Evolutionary conservation across 2,888 invertebrate species (phyloP).

Genomic region (Melolontha melolontha): DNA sequence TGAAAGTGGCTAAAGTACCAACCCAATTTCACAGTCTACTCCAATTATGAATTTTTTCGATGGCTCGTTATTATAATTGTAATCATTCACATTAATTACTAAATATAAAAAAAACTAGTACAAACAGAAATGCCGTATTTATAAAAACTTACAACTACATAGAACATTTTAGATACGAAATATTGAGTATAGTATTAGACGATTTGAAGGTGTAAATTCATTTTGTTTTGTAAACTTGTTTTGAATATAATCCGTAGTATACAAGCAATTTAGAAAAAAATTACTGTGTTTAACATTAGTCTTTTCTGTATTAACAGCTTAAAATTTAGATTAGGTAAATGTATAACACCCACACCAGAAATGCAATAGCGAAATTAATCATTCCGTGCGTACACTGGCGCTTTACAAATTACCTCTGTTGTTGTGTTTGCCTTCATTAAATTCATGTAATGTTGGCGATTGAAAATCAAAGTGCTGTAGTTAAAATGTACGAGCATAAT

Average conservation of each 20-base stretch:
- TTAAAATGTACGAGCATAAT: not conserved
- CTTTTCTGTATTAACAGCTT: constrained; percentile 29
- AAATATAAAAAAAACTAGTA: too few relatives aligned
- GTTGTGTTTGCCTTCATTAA: not conserved
- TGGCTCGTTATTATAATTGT: too few relatives aligned
- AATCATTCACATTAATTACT: too few relatives aligned
- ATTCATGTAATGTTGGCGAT: constrained; percentile 1
- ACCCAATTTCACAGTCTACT: too few relatives aligned
- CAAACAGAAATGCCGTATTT: too few relatives aligned
- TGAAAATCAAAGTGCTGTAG: not conserved
- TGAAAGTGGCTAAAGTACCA: too few relatives aligned
- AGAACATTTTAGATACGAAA: too few relatives aligned
- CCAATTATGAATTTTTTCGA: too few relatives aligned
- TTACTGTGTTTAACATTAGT: constrained; percentile 29
- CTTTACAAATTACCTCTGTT: constrained; percentile 22
- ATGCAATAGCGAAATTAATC: constrained; percentile 26
- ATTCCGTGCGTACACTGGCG: constrained; percentile 3
- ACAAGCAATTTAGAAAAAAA: constrained; percentile 11
- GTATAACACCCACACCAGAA: constrained; percentile 25
- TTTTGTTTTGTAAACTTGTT: not conserved
- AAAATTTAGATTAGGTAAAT: constrained; percentile 26
- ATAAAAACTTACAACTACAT: too few relatives aligned
- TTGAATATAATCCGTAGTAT: not conserved
- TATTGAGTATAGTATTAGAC: too few relatives aligned
- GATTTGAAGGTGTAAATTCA: too few relatives aligned